Base-by-base conservation (phyloP, 2,797 vertebrate genomes). In the Centroberyx gerrardi region DNA sequence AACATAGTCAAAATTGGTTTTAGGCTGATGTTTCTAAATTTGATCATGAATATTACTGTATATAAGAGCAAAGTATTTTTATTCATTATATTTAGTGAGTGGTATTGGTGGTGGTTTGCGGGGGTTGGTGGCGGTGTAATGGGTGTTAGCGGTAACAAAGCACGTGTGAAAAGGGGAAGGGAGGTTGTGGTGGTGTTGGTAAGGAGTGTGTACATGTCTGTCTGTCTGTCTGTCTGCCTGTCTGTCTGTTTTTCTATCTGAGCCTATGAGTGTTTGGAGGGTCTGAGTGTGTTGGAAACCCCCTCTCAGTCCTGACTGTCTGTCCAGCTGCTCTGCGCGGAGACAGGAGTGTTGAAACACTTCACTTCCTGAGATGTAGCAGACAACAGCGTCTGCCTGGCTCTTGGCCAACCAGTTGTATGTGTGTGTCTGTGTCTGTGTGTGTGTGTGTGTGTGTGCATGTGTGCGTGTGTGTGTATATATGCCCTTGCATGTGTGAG, bases 291-390 rank as follows among this genome's bases (percentile, higher is more conserved):
- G 76, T 52, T 82, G 89, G 89, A 92, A 91, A 89, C 62, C 87
- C 88, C 87, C 87, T 83, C 52, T 70, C 14, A 40, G 69, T 70
- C 67, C 59, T 59, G 65, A 68, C 72, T 15, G 76, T 81, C 83
- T 74, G 80, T 90, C 87, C 90, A 88, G 88, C 88, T 88, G 85
- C 83, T 83, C 53, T 46, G 65, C n/a, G 8, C 82, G 54, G 66
- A 82, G 87, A 85, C 82, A 88, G 72, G 76, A 84, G 78, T 93
- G 90, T 90, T 74, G 85, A 87, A 90, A 91, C 64, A 86, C 79
- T n/a, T 59, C 22, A 62, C 44, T 92, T 92, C 86, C 91, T 87
- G 78, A 85, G 74, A 81, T 27, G 72, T 72, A 74, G 60, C 67
- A 80, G 58, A 82, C 72, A 74, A 38, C 48, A 31, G 4, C 2